These are phyloP conservation scores for Brotogeris chrysoptera DNA, from an alignment of 2,797 vertebrate genomes.

Conservation along the genomic window DNA sequence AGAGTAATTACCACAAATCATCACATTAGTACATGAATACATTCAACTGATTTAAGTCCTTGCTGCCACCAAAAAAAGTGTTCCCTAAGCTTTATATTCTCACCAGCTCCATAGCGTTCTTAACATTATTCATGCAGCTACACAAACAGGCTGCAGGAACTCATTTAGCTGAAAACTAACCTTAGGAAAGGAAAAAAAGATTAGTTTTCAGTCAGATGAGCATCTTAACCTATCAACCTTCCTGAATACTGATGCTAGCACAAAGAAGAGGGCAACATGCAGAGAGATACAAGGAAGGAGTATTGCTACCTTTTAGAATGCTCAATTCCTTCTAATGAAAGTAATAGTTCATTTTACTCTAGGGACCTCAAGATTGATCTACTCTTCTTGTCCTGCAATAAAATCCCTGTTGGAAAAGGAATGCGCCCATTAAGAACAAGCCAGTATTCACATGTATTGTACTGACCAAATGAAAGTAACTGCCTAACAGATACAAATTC, in stretches of 20 bases:
- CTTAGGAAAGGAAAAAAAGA: background rate
- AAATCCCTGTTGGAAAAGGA: background rate
- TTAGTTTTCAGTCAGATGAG: background rate
- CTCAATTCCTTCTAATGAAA: background rate
- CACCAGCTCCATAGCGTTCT: background rate
- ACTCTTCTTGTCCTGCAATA: background rate
- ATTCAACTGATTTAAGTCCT: background rate
- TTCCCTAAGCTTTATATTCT: background rate
- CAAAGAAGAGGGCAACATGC: background rate
- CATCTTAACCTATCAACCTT: background rate
- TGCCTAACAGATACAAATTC: background rate
- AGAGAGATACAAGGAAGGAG: background rate
- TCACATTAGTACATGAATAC: background rate
- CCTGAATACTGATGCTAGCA: background rate
- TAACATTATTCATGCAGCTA: background rate
- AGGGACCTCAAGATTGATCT: background rate
- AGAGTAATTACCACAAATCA: background rate
- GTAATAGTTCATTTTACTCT: background rate
- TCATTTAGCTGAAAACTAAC: background rate
- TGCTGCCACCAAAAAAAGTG: background rate
- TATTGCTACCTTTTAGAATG: background rate
- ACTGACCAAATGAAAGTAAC: background rate
- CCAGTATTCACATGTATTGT: rapidly evolving
- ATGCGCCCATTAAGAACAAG: background rate
- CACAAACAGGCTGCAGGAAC: background rate